Base-by-base conservation (phyloP, 1,140 invertebrate species). In the Zaprionus vittiger region DNA sequence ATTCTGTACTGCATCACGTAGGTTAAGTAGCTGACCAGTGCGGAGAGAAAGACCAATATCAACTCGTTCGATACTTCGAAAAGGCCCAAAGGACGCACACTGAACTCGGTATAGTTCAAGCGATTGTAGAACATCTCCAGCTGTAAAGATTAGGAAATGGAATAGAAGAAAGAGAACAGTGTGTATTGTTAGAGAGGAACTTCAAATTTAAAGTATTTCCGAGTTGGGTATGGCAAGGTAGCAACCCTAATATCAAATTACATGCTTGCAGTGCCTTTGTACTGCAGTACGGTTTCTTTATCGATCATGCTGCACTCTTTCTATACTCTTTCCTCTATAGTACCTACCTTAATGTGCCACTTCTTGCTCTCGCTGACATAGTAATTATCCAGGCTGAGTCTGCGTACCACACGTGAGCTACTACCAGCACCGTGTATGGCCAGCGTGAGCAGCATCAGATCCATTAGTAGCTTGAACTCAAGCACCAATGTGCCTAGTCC, bases 61-160 rank as follows among this genome's bases (percentile, higher is more conserved):
- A 90, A 67, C 44, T 85, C 79, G 52, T 90, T 90, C 52, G 85
- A 90, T 7, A 90, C 79, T 56, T 90, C 85, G 9, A 90, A 85
- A 0, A 89, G 55, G 0, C 85, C 85, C 64, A 90, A 59, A 5
- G 81, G 85, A 24, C 65, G 60, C 20, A 89, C 85, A 0, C 73
- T 73, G 60, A 89, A 61, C 38, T 85, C 76, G 14, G 60, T 41
- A 7, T 74, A 71, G 14, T 80, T 74, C 2, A 89, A 14, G 2
- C 85, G 81, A 11, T 55, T 68, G 37, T 90, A 26, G 9, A 89
- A 89, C 12, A 80, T 61, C 38, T 90, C 85, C 61, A 84, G 12
- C 85, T 89, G 63, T 1, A 62, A 55, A 12, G 17, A 41, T 6
- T 17, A 14, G 15, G 6, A 17, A 41, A 57, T 9, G 6, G n/a